Evolutionary conservation across 2,113 vertebrate genomes (phyloP).

Genomic region (Lathamus discolor): DNA sequence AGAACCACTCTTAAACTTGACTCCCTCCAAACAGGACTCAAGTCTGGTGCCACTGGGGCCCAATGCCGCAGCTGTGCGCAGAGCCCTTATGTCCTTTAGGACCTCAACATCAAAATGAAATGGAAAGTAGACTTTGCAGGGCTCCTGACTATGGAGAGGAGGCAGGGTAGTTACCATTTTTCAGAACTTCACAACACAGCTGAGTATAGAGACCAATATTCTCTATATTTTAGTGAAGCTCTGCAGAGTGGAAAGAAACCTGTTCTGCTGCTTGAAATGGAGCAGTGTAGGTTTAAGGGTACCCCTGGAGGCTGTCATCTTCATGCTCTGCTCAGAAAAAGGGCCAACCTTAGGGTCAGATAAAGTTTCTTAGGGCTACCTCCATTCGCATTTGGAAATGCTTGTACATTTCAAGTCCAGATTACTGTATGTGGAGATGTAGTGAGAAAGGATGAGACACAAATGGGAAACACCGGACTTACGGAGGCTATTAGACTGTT

Average conservation of each 20-base stretch:
- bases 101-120: not conserved
- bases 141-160: not conserved
- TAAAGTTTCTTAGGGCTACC: not conserved
- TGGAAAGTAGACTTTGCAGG: not conserved
- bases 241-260: not conserved
- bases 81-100: fast-evolving
- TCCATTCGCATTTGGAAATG: not conserved
- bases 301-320: not conserved
- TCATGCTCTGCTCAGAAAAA: not conserved
- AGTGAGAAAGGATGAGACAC: not conserved
- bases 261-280: not conserved
- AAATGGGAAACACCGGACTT: not conserved
- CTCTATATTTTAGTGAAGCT: not conserved
- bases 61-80: not conserved
- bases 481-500: not conserved
- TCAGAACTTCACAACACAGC: not conserved
- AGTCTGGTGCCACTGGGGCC: fast-evolving
- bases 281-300: fast-evolving
- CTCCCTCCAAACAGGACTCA: not conserved
- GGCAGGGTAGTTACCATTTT: not conserved
- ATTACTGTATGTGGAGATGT: not conserved
- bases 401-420: not conserved
- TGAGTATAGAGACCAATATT: not conserved
- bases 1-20: not conserved
- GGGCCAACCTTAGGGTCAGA: not conserved